Evolutionary conservation across 2,113 vertebrate genomes (phyloP).

Genomic region (Saccopteryx leptura): DNA sequence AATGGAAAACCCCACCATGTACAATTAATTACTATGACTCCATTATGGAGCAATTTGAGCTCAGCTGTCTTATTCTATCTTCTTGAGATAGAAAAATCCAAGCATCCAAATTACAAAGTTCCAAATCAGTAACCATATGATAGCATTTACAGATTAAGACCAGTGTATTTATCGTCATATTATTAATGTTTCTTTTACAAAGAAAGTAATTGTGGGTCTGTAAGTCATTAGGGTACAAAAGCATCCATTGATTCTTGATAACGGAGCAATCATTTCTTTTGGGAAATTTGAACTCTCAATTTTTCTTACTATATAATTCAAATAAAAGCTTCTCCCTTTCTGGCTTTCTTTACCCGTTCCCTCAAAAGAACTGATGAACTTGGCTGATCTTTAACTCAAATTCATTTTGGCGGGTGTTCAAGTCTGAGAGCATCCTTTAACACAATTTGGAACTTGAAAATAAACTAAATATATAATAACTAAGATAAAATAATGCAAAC

Average conservation of each 20-base stretch:
- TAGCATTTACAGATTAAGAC: background rate
- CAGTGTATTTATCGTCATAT: background rate
- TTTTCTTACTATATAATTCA: background rate
- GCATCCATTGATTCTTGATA: background rate
- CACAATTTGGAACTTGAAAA: background rate
- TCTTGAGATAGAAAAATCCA: background rate
- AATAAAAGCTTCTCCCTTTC: background rate
- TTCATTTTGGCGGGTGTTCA: background rate
- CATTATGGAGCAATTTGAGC: background rate
- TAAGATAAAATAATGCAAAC: background rate
- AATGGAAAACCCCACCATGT: background rate
- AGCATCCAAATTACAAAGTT: conserved; percentile 21
- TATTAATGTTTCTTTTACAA: background rate
- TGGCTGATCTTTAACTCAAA: no score
- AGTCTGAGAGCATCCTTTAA: background rate
- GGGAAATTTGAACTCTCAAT: background rate
- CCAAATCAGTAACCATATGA: background rate
- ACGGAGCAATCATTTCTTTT: background rate
- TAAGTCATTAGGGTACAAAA: background rate
- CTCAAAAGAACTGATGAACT: background rate
- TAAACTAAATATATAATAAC: background rate
- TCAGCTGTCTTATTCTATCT: conserved; percentile 63
- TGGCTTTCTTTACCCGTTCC: background rate
- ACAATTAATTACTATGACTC: background rate
- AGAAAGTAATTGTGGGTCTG: background rate